Conservation (phyloP, 2,888 invertebrate species). For the Hemithea aestivaria region DNA sequence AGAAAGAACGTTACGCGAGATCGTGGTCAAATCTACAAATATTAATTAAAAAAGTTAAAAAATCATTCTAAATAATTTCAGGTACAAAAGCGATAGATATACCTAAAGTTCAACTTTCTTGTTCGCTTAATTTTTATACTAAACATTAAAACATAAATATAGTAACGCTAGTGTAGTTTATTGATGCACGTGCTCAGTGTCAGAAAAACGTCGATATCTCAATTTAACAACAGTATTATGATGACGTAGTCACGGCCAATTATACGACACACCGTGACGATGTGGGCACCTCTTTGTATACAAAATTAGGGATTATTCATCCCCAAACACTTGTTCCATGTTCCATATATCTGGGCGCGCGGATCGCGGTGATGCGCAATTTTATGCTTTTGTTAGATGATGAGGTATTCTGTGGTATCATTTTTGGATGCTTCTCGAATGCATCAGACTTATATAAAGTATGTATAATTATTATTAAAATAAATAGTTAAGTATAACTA, state of each 20-base stretch:
- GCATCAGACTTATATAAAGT: no score
- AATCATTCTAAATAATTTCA: no score
- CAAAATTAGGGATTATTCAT: conserved; percentile 70
- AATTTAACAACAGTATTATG: conserved; percentile 19
- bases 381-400: conserved; percentile 39
- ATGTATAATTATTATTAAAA: no score
- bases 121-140: no score
- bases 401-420: conserved; percentile 6
- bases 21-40: no score
- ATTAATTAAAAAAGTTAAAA: no score
- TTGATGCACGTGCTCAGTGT: conserved; percentile 18
- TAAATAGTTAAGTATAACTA: no score
- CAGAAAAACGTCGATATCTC: conserved; percentile 15
- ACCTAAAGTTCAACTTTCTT: no score
- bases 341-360: background rate
- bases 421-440: no score
- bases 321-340: conserved; percentile 26
- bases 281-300: conserved; percentile 61
- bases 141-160: no score
- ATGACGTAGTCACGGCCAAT: conserved; percentile 47
- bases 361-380: conserved; percentile 45
- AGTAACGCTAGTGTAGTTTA: background rate
- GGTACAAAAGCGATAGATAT: no score
- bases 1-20: no score
- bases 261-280: conserved; percentile 47